These are phyloP conservation scores for Pipistrellus nathusii DNA, from an alignment of 2,797 vertebrate species.

Conservation along the genomic window DNA sequence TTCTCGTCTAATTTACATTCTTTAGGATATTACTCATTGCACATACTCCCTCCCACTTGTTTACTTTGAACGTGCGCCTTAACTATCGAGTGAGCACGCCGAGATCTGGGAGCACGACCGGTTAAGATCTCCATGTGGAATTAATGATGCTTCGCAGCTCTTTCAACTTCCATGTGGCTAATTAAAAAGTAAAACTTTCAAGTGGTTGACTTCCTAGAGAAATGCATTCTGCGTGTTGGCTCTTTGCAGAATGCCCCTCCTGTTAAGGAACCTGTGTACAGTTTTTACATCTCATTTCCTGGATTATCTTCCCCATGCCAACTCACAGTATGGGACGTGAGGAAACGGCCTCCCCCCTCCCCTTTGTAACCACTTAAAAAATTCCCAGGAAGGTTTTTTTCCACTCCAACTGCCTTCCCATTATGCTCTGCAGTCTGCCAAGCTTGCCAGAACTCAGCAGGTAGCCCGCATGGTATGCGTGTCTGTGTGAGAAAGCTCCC, in stretches of 20 bases:
- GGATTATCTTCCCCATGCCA: constrained; percentile 89
- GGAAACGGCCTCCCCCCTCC: constrained; percentile 81
- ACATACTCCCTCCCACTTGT: background rate
- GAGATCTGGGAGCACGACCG: constrained; percentile 55
- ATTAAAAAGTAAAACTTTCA: constrained; percentile 87
- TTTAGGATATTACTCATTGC: constrained; percentile 3
- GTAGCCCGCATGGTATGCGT: constrained; percentile 89
- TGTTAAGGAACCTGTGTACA: constrained; percentile 83
- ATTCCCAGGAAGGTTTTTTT: constrained; percentile 88
- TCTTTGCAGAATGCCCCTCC: constrained; percentile 84
- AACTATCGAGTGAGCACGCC: background rate
- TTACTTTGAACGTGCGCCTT: background rate
- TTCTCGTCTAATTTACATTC: constrained; percentile 41
- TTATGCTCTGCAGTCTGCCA: constrained; percentile 88
- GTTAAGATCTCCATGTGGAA: constrained; percentile 86
- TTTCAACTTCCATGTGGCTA: constrained; percentile 88
- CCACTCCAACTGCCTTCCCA: constrained; percentile 87
- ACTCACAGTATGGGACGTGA: constrained; percentile 87
- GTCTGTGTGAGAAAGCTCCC: constrained; percentile 89
- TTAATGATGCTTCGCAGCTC: constrained; percentile 85
- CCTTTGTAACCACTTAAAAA: constrained; percentile 83
- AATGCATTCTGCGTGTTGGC: constrained; percentile 85
- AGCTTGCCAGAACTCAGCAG: constrained; percentile 90
- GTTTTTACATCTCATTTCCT: constrained; percentile 89
- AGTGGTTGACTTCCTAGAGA: constrained; percentile 86